phyloP scores from a whole-genome alignment of 2,797 vertebrate species.

The Mionectes olivaceus region DNA sequence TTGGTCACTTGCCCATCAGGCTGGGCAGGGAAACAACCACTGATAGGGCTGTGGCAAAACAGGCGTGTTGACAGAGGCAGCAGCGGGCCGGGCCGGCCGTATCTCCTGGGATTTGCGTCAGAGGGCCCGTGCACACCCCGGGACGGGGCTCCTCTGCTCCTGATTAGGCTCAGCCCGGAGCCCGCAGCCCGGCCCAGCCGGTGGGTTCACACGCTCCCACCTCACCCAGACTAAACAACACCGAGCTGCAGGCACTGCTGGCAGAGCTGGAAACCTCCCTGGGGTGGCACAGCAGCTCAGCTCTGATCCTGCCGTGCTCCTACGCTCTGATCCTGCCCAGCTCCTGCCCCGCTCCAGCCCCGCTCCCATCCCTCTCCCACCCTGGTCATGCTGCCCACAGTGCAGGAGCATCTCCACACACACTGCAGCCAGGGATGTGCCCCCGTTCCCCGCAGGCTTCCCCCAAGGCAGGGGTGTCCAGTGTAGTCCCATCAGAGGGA shows the following conservation, averaged over 20 bases:
- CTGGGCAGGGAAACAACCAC: neutral
- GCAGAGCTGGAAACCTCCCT: accelerated
- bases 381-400: accelerated
- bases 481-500: accelerated
- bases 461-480: accelerated
- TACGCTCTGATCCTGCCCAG: neutral
- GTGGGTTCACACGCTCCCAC: neutral
- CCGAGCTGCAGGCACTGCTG: neutral
- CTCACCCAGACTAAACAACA: constrained; percentile 66
- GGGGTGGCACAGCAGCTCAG: neutral
- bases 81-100: neutral
- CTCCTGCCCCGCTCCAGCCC: neutral
- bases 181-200: neutral
- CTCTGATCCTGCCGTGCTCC: neutral
- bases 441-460: accelerated
- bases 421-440: accelerated
- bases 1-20: neutral
- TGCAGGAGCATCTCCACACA: accelerated
- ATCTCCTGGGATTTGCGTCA: constrained; percentile 60
- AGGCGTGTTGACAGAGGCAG: constrained; percentile 23
- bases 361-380: neutral
- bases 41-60: constrained; percentile 31
- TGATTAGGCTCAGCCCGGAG: neutral
- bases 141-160: neutral
- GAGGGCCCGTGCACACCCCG: neutral